Base-by-base conservation (phyloP, 2,797 vertebrate genomes). In the Schizopygopsis malacanthus region DNA sequence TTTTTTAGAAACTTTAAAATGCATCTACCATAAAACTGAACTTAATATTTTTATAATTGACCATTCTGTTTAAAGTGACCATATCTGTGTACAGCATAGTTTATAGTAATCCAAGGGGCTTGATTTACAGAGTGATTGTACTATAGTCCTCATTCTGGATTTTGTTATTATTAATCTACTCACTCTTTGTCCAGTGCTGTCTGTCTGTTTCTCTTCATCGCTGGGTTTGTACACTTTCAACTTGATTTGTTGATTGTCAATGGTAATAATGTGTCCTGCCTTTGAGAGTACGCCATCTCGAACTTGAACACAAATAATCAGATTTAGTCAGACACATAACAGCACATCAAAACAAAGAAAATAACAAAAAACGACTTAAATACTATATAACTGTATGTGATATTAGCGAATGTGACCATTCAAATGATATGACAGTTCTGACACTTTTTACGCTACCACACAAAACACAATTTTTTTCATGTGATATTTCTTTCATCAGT, bases 151-250 rank as follows among this genome's bases (percentile, higher is more conserved):
- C 5, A 75, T 52, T 39, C 33, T 37, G 28, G 10, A 76, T 54
- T 76, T 37, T 20, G 22, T n/a, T 41, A 61, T n/a, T 41, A 61
- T 16, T 59, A 16, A 2, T 20, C 47, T 10, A 22, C 65, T 85
- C 11, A 85, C 84, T 45, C 12, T 22, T 47, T 61, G 43, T 28
- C 8, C 54, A 22, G 1, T 63, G 54, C 5, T 72, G 25, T 59
- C 65, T 6, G 5, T 2, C 4, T 56, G 33, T 18, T 37, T 8
- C 1, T 8, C 69, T 47, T 1, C n/a, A 43, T 52, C 72, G 10
- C 43, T 41, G 33, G 81, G 73, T n/a, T 70, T 81, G 50, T 37
- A 81, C 39, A 87, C 47, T 18, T 73, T 88, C 3, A 89, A 20
- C 25, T 80, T 82, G 18, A 89, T 10, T 8, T 7, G 2, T 28